Base-by-base conservation (phyloP, 2,797 vertebrate species). In the Spheniscus humboldti region DNA sequence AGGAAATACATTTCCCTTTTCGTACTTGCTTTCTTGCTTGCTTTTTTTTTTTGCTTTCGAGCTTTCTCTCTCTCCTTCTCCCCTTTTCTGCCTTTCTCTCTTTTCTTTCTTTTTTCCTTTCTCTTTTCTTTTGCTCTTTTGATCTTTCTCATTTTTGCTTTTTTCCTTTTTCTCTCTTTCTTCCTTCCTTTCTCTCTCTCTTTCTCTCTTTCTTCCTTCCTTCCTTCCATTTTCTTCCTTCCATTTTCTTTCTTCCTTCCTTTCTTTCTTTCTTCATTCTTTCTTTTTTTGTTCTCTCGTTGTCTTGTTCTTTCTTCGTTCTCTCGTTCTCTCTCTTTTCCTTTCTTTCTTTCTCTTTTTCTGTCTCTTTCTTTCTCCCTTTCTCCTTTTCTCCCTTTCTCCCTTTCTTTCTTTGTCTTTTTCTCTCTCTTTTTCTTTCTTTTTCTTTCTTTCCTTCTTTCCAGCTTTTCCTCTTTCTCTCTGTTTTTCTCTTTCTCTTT, bases 101-200 rank as follows among this genome's bases (percentile, higher is more conserved):
- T 7, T n/a, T 22, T 22, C 3, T 5, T 27, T 5, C 0, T 0
- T 2, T 33, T 33, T 22, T 27, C 11, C 2, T 23, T 9, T 48
- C 4, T 33, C 1, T n/a, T 28, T 56, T 37, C 5, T 52, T n/a
- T 22, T 24, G 2, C 18, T 33, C 10, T 37, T 28, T 16, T 11
- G 7, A 4, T 27, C 16, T 15, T 27, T 28, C 5, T 62, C 7
- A 33, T 9, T 5, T 13, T 5, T 7, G 18, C 9, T 13, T 22
- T 12, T 18, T 63, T 22, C 9, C 4, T 35, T 10, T 14, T 47
- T 7, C 8, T 33, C 5, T 4, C 5, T 23, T 27, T 13, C 28
- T 31, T 27, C 5, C 4, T 39, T 9, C 11, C 7, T 24, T 19
- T 25, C 13, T 17, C 5, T 13, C 9, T 7, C 2, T 23, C 39